Conservation (phyloP, 2,797 vertebrate genomes). For the Manis javanica region DNA sequence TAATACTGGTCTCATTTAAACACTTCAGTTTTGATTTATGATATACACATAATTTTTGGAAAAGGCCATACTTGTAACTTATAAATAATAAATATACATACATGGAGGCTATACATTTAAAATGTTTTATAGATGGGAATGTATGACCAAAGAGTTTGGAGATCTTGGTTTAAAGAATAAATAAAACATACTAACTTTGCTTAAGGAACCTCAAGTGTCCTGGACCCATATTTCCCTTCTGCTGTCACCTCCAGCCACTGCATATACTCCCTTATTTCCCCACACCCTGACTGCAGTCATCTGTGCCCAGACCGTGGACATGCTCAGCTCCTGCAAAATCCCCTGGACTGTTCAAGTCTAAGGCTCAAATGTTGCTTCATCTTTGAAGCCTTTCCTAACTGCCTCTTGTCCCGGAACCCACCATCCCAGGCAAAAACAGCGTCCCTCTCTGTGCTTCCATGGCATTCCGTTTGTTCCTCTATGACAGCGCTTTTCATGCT, state of each 20-base stretch:
- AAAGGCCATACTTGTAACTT: not conserved
- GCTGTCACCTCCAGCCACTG: not conserved
- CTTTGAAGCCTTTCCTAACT: constrained; percentile 8
- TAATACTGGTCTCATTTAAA: not conserved
- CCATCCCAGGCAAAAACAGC: constrained; percentile 44
- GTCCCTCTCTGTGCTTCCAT: not conserved
- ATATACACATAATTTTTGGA: not conserved
- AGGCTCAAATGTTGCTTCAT: not conserved
- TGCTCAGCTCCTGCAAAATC: not conserved
- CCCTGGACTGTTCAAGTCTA: not conserved
- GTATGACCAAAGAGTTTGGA: not conserved
- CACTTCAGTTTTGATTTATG: not conserved
- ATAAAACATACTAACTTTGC: not conserved
- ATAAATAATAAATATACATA: not conserved
- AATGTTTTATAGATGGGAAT: not conserved
- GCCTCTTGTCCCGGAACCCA: constrained; percentile 11
- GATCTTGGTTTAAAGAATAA: constrained; percentile 25
- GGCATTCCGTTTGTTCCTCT: constrained; percentile 43
- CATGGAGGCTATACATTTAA: not conserved
- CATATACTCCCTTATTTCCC: not conserved
- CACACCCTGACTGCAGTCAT: too few species aligned
- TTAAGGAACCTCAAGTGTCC: not conserved
- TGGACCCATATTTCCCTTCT: not conserved
- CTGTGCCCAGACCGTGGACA: not conserved
- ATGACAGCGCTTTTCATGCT: constrained; percentile 41